Evolutionary conservation across 2,797 vertebrate species (phyloP).

Genomic region (Hybognathus amarus): DNA sequence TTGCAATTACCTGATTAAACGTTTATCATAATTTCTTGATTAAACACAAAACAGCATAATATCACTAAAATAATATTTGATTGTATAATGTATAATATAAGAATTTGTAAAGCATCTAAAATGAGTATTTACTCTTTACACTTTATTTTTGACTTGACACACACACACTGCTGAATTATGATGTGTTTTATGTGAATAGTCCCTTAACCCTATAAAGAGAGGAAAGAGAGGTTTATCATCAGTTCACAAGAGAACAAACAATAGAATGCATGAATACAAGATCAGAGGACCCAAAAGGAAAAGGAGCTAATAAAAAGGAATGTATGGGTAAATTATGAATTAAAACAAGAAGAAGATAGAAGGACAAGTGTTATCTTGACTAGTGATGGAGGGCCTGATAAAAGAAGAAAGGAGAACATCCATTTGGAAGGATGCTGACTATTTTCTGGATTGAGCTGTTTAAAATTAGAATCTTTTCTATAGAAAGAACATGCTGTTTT

Average conservation of each 20-base stretch:
- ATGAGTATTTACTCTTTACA: background rate
- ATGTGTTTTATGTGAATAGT: slow-evolving; percentile 63
- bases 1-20: background rate
- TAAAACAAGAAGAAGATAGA: background rate
- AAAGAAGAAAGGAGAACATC: background rate
- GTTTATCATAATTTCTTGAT: background rate
- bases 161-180: slow-evolving; percentile 63
- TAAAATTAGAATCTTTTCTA: background rate
- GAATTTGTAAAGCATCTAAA: background rate
- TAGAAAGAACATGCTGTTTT: slow-evolving; percentile 4
- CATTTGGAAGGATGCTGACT: background rate
- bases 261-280: background rate
- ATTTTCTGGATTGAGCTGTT: background rate
- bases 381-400: background rate
- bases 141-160: slow-evolving; percentile 17
- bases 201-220: slow-evolving; percentile 52
- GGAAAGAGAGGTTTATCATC: slow-evolving; percentile 52
- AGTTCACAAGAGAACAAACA: slow-evolving; percentile 46
- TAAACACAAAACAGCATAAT: background rate
- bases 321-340: background rate
- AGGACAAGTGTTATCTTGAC: background rate
- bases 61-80: background rate
- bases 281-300: background rate
- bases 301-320: too few species aligned
- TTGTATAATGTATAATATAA: too few species aligned